phyloP scores from a whole-genome alignment of 2,113 vertebrate species.

The Anolis carolinensis region DNA sequence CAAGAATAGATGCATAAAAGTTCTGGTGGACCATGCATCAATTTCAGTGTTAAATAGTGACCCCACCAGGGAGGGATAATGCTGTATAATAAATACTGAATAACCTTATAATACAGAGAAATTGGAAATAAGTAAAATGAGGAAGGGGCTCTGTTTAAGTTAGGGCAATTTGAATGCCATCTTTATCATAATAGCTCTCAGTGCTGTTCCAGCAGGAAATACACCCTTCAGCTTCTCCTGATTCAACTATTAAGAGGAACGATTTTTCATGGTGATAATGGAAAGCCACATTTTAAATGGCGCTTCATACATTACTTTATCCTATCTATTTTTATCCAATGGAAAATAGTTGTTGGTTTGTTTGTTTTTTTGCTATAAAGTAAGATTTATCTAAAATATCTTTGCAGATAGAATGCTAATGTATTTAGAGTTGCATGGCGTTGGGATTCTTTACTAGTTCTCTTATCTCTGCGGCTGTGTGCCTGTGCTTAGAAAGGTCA shows the following conservation, averaged over 20 bases:
- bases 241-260: conserved; percentile 5
- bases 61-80: background rate
- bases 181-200: background rate
- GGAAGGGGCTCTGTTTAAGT: background rate
- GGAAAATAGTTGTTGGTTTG: conserved; percentile 43
- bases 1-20: background rate
- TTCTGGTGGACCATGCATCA: background rate
- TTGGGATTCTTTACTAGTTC: conserved; percentile 42
- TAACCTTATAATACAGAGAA: background rate
- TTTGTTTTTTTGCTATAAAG: conserved; percentile 27
- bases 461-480: conserved; percentile 45
- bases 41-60: background rate
- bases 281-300: background rate
- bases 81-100: background rate
- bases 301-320: background rate
- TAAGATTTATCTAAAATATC: conserved; percentile 2
- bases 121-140: background rate
- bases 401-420: conserved; percentile 37
- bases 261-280: background rate
- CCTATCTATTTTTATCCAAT: conserved; percentile 13
- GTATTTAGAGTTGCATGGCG: conserved; percentile 31
- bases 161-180: background rate
- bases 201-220: background rate
- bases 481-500: conserved; percentile 58
- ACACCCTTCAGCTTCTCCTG: background rate